Conservation (phyloP, 2,797 vertebrate genomes). For the Hirundo rustica region DNA sequence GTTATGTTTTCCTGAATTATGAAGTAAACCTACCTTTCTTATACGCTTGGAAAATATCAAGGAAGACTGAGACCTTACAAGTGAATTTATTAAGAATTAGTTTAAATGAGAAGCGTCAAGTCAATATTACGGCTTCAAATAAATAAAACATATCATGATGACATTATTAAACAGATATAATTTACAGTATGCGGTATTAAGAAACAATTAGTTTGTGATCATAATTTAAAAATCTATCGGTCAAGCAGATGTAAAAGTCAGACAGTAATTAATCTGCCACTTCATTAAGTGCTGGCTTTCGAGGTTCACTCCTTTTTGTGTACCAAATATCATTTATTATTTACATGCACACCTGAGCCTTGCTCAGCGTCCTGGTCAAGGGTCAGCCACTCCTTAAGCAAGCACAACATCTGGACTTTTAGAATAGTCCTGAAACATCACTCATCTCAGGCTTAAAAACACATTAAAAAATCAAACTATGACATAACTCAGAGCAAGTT, state of each 20-base stretch:
- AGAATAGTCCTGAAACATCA: neutral
- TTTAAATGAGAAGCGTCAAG: constrained; percentile 56
- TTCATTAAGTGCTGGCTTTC: neutral
- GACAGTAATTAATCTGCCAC: neutral
- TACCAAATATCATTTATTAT: neutral
- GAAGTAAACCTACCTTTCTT: constrained; percentile 75
- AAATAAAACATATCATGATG: neutral
- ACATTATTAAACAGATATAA: neutral
- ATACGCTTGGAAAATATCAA: constrained; percentile 73
- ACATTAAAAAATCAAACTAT: neutral
- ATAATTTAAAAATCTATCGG: neutral
- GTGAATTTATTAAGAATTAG: constrained; percentile 78
- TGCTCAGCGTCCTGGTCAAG: neutral
- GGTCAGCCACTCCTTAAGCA: neutral
- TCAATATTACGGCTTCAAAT: constrained; percentile 57
- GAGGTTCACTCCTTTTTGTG: neutral
- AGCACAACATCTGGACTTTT: neutral
- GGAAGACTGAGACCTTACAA: constrained; percentile 75
- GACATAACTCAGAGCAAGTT: neutral
- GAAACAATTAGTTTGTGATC: neutral
- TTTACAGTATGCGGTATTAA: neutral
- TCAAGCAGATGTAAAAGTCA: neutral
- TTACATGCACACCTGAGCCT: neutral
- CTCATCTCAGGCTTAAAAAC: neutral
- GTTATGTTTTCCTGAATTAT: constrained; percentile 65